Evolutionary conservation across 2,888 invertebrate genomes (phyloP).

Genomic region (Fragum whitleyi): DNA sequence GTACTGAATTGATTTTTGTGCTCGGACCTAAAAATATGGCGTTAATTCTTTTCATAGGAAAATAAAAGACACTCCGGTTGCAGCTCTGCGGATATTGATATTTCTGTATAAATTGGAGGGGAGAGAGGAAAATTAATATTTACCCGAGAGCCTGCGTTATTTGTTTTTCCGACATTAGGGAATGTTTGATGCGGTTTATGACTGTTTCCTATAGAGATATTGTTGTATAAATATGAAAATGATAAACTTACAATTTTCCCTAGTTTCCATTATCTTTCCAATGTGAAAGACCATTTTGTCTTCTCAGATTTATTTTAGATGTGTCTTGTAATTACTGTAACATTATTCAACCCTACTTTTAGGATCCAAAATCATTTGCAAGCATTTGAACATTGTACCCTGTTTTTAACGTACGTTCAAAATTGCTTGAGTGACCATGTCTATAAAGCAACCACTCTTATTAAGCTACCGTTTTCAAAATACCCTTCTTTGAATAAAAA

Average conservation of each 20-base stretch:
- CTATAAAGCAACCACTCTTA: no score
- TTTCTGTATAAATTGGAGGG: slow-evolving; percentile 22
- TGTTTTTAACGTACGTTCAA: no score
- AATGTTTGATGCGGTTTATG: slow-evolving; percentile 19
- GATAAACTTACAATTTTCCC: neutral
- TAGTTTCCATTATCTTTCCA: no score
- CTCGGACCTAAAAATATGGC: slow-evolving; percentile 9
- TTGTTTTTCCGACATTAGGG: slow-evolving; percentile 27
- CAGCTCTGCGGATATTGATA: slow-evolving; percentile 16
- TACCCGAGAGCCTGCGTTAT: slow-evolving; percentile 19
- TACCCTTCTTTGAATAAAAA: no score
- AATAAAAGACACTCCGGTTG: slow-evolving; percentile 19
- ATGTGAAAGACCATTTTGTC: no score
- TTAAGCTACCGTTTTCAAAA: no score
- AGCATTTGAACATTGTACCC: no score
- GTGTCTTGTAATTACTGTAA: no score
- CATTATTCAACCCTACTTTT: no score
- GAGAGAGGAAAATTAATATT: slow-evolving; percentile 27
- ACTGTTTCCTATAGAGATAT: slow-evolving; percentile 16
- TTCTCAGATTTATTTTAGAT: no score
- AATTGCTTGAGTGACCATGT: no score
- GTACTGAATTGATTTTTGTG: neutral
- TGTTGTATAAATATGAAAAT: slow-evolving; percentile 2
- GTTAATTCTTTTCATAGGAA: slow-evolving; percentile 16
- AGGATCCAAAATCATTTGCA: no score